Evolutionary conservation across 2,888 invertebrate species (phyloP).

Genomic region (Rhagonycha lutea): DNA sequence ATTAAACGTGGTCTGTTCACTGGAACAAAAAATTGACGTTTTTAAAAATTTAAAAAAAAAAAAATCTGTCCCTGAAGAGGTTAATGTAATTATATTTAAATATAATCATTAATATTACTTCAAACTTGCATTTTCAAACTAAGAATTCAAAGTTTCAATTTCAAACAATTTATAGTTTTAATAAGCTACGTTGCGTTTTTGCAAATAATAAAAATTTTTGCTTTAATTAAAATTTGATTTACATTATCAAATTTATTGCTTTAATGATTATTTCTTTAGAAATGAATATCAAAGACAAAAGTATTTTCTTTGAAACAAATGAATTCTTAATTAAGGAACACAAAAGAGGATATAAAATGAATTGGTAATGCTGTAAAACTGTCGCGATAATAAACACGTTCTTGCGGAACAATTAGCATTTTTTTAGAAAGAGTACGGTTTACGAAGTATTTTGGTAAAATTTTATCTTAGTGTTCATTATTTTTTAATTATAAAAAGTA

Average conservation of each 20-base stretch:
- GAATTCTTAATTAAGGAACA: conserved; percentile 24
- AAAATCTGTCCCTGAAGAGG: no score
- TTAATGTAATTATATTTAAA: no score
- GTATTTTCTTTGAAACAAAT: conserved; percentile 23
- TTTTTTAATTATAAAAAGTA: background rate
- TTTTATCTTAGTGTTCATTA: background rate
- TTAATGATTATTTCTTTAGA: conserved; percentile 6
- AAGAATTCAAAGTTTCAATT: no score
- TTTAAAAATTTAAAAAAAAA: no score
- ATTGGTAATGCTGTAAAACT: conserved; percentile 21
- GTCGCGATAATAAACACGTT: conserved; percentile 25
- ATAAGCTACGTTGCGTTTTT: no score
- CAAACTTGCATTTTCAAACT: no score
- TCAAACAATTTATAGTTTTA: no score
- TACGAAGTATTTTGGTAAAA: background rate
- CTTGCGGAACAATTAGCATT: conserved; percentile 26
- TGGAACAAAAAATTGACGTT: no score
- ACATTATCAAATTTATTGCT: background rate
- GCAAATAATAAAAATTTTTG: background rate
- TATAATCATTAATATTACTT: no score
- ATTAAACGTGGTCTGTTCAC: no score
- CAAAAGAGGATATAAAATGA: conserved; percentile 22
- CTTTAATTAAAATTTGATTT: background rate
- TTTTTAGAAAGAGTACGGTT: background rate
- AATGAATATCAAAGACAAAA: conserved; percentile 21